Evolutionary conservation across 2,888 invertebrate genomes (phyloP), one percentile per base, ranked within the genome.

Genomic region (Eristalis intricaria): DNA sequence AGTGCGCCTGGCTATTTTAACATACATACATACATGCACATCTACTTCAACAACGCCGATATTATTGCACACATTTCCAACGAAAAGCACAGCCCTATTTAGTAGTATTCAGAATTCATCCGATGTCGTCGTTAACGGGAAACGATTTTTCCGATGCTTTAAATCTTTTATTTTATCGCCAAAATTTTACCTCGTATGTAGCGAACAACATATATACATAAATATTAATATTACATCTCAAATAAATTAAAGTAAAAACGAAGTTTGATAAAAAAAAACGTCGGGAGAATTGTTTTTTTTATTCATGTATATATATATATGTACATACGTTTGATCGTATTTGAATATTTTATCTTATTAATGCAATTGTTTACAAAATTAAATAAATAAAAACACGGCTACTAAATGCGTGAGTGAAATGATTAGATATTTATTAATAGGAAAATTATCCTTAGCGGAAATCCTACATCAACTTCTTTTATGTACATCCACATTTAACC

Each of bases 61-160:
- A 78, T 26, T 75, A 78, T 73, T 87, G 79, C 69, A 80, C 60
- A 84, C 80, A 76, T 58, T 26, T 60, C 13, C 76, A 68, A 56
- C 38, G 50, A 32, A 87, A 80, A 87, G 75, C 61, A 73, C 76
- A 87, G 84, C 84, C 80, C 68, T 80, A 68, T 73, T 83, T 84
- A 87, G 87, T 80, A 87, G 87, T 84, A 84, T 84, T 69, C 73
- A 87, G 87, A 87, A 69, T 80, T 32, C 87, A 84, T 68, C 84
- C 87, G 79, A 79, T 79, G 83, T 78, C 35, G 70, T 32, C 32
- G 69, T 38, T 78, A 26, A 26, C 43, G 71, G 70, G 22, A 66
- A 83, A 64, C 66, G 69, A 50, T 65, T 35, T 70, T 76, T 50
- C 64, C 63, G 69, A 40, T 58, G 40, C 15, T 56, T 79, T 71